Conservation (phyloP, 2,888 invertebrate species). For the Ariolimax columbianus region DNA sequence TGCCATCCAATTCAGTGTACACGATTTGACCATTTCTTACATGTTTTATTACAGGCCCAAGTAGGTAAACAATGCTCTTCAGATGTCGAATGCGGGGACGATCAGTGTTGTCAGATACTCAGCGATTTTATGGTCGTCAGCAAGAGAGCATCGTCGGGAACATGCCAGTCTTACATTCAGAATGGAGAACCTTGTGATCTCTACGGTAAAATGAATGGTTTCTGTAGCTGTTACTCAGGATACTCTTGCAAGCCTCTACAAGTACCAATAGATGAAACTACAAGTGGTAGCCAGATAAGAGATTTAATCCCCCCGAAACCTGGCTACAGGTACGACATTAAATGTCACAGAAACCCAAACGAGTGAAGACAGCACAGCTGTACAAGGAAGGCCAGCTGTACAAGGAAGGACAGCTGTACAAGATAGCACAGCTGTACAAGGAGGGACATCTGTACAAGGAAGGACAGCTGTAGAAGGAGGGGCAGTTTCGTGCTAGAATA, state of each 20-base stretch:
- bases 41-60: constrained; percentile 20
- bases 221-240: constrained; percentile 53
- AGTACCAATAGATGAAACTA: constrained; percentile 14
- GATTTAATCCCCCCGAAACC: constrained; percentile 40
- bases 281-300: neutral
- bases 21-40: too few species aligned
- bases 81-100: constrained; percentile 29
- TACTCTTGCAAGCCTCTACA: constrained; percentile 40
- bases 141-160: constrained; percentile 35
- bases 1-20: too few species aligned
- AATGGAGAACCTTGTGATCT: constrained; percentile 19
- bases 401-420: too few species aligned
- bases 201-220: constrained; percentile 48
- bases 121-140: constrained; percentile 48
- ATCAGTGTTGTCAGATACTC: constrained; percentile 53
- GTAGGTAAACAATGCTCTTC: constrained; percentile 30
- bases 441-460: too few species aligned
- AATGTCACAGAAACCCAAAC: neutral
- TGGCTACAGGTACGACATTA: constrained; percentile 36
- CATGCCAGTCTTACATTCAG: constrained; percentile 28
- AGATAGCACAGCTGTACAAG: too few species aligned
- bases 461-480: too few species aligned
- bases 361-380: too few species aligned
- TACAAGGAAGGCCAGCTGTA: too few species aligned
- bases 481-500: too few species aligned